Percentiles rank a stretch among this genome's conserved stretches.
phyloP scores from a whole-genome alignment of 2,113 vertebrate genomes.

The Pollachius pollachius region DNA sequence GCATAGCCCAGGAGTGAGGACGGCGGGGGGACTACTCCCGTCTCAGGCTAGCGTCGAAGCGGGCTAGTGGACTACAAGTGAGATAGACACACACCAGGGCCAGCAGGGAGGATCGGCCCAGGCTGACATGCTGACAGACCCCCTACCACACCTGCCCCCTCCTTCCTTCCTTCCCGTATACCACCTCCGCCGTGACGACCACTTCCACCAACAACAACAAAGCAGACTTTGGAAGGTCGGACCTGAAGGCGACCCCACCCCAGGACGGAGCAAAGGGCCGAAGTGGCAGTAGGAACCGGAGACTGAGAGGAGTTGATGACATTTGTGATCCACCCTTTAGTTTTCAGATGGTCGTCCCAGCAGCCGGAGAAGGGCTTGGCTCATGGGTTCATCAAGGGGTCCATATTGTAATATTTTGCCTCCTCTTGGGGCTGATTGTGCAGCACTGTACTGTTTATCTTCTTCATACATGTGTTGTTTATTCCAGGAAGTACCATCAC shows the following conservation, averaged over 20 bases:
- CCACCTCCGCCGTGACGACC: constrained; percentile 33
- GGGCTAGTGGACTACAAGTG: constrained; percentile 51
- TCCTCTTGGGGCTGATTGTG: no score
- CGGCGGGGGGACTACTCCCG: constrained; percentile 17
- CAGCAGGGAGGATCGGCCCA: constrained; percentile 36
- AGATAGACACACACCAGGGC: constrained; percentile 46
- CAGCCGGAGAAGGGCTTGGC: constrained; percentile 51
- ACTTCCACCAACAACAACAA: constrained; percentile 47
- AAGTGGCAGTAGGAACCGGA: constrained; percentile 21
- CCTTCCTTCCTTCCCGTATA: constrained; percentile 38
- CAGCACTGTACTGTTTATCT: no score
- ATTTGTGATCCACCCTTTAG: constrained; percentile 49
- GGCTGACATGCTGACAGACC: constrained; percentile 32
- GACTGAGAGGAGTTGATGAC: constrained; percentile 36
- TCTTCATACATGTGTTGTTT: no score
- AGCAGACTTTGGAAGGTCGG: constrained; percentile 46
- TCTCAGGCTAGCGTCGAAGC: constrained; percentile 46
- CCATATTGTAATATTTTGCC: no score
- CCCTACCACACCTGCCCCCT: constrained; percentile 30
- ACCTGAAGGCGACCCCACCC: constrained; percentile 37
- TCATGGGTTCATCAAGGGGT: constrained; percentile 49
- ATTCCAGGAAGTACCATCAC: no score
- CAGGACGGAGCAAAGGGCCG: constrained; percentile 20
- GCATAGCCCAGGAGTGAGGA: constrained; percentile 95
- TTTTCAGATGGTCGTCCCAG: constrained; percentile 46